Evolutionary conservation across 2,797 vertebrate species (phyloP), one percentile per base, ranked within the genome.

Genomic region (Danio jaintianensis): DNA sequence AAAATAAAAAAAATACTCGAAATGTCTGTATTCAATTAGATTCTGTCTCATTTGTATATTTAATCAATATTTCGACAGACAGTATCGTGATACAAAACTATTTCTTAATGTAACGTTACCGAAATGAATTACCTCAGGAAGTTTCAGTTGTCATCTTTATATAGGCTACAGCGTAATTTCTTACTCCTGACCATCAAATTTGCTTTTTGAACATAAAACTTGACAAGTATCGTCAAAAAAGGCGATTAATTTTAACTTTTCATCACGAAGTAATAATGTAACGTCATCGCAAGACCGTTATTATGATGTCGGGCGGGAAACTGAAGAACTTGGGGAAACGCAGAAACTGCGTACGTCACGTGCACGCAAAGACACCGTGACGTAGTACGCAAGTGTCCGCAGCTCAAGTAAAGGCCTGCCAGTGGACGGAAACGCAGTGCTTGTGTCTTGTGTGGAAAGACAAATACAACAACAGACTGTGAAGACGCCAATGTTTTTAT

Each of bases 301-400:
- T 52, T 91, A 87, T 91, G 90, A 90, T 91, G 87, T 86, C 85
- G 87, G 1, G 11, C 43, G 2, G 56, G 56, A 29, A 20, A 15
- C 13, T 81, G 90, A 29, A 29, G 29, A 29, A 29, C 29, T 29
- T 3, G 88, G 90, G 91, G 91, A 91, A 91, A 90, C 90, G 92
- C 93, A 77, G 73, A 75, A 80, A 92, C 55, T 84, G 91, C 77
- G 59, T n/a, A 89, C 88, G 90, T 94, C 91, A 90, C 89, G 85
- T 85, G 88, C 89, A 89, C 91, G 82, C 89, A 83, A 18, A 82
- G 85, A 85, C 87, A 83, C 83, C 68, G 84, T 89, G 90, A 88
- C 93, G 86, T 84, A 47, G 56, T 78, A 83, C 90, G 84, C 90
- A 89, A 89, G 85, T 85, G 80, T 88, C 73, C 71, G 87, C 82